These are phyloP conservation scores for Escarpia spicata DNA, from an alignment of 2,888 invertebrate genomes.

Conservation along the genomic window DNA sequence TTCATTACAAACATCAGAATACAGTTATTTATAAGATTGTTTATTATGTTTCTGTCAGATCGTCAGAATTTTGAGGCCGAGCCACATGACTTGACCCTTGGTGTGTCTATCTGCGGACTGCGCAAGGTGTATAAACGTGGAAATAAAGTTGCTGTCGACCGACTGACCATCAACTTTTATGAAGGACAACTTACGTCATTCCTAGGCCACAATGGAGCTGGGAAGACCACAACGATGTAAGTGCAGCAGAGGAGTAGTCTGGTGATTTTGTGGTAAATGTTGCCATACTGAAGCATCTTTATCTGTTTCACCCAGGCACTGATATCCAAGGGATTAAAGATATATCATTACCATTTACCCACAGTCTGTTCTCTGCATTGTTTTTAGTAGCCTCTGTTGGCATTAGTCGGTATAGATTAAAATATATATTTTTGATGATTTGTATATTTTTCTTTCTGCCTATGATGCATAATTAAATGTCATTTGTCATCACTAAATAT, in stretches of 20 bases:
- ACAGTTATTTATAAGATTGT: background rate
- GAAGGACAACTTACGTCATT: slow-evolving; percentile 87
- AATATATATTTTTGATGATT: background rate
- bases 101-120: slow-evolving; percentile 80
- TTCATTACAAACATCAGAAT: background rate
- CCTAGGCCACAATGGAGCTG: slow-evolving; percentile 90
- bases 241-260: slow-evolving; percentile 31
- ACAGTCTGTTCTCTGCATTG: background rate
- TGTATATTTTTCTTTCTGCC: background rate
- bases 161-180: slow-evolving; percentile 80
- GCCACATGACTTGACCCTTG: slow-evolving; percentile 69
- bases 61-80: slow-evolving; percentile 66
- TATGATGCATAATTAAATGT: background rate
- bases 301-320: background rate
- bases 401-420: background rate
- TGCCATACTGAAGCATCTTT: background rate
- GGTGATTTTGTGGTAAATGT: too few species aligned
- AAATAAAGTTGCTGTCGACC: slow-evolving; percentile 72
- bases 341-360: background rate
- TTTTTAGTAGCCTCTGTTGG: background rate
- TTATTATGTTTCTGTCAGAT: slow-evolving; percentile 32
- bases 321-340: background rate
- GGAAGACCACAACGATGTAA: slow-evolving; percentile 90
- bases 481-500: background rate
- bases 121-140: slow-evolving; percentile 67